Percentiles rank a stretch among this genome's conserved stretches.
phyloP scores from a whole-genome alignment of 1,140 invertebrate genomes.

The Drosophila sturtevanti region DNA sequence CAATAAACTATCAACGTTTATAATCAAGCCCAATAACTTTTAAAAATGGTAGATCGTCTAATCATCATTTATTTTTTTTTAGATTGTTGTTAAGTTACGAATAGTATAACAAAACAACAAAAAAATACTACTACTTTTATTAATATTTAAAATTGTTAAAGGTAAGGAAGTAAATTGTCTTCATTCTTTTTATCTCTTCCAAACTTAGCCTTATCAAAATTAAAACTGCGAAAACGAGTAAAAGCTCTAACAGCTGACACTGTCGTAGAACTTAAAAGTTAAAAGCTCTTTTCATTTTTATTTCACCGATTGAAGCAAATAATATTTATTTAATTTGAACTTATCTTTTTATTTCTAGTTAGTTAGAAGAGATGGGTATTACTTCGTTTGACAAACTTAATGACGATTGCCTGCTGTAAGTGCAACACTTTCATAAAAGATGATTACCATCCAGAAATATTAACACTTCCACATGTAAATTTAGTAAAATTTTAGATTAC shows the following conservation, averaged over 20 bases:
- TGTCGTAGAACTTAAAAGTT: neutral
- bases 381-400: slow-evolving; percentile 6
- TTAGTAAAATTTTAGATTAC: slow-evolving; percentile 39
- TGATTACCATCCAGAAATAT: neutral
- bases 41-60: too few species aligned
- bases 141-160: too few species aligned
- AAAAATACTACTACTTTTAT: too few species aligned
- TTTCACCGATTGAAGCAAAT: slow-evolving; percentile 29
- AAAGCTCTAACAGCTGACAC: neutral
- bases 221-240: neutral
- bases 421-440: neutral
- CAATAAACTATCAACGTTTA: too few species aligned
- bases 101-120: too few species aligned
- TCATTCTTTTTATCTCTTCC: neutral
- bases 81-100: too few species aligned
- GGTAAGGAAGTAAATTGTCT: too few species aligned
- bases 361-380: slow-evolving; percentile 2
- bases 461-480: too few species aligned
- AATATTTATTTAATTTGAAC: neutral
- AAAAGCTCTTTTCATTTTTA: slow-evolving; percentile 9
- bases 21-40: too few species aligned
- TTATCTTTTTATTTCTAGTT: neutral
- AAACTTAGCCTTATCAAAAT: neutral
- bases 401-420: slow-evolving; percentile 44
- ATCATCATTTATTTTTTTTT: too few species aligned